A percentile compares a stretch with the other conserved stretches of the same genome.
These are phyloP conservation scores for Danio albolineatus DNA, from an alignment of 2,797 vertebrate genomes.

Conservation along the genomic window DNA sequence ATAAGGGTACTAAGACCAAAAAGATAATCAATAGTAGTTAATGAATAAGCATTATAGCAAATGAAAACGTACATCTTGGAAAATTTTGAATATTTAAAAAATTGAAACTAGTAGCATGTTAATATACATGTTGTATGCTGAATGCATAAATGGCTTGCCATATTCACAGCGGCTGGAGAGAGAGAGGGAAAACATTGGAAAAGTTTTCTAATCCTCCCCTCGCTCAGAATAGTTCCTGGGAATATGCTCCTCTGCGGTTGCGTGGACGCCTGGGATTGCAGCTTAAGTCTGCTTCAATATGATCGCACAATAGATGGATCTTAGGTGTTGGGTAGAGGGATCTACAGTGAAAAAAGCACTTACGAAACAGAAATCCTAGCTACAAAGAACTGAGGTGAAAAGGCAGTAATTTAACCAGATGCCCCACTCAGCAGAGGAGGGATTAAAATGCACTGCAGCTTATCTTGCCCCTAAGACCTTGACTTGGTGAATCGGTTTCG, in stretches of 20 bases:
- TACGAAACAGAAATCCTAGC: constrained; percentile 77
- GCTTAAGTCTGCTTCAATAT: constrained; percentile 78
- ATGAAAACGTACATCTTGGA: too few species aligned
- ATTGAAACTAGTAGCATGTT: too few species aligned
- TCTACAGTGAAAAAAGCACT: constrained; percentile 67
- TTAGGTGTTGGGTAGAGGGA: constrained; percentile 67
- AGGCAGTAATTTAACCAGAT: constrained; percentile 82
- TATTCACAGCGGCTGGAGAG: constrained; percentile 56
- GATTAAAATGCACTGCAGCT: constrained; percentile 82
- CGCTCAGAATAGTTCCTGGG: constrained; percentile 66
- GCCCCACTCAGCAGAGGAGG: constrained; percentile 80
- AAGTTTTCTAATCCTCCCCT: constrained; percentile 70
- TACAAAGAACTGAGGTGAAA: constrained; percentile 78
- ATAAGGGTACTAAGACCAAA: too few species aligned
- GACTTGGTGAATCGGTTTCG: constrained; percentile 79
- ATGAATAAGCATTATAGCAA: too few species aligned
- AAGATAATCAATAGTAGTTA: too few species aligned
- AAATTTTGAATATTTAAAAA: too few species aligned
- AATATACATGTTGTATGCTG: too few species aligned
- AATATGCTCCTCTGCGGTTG: constrained; percentile 72
- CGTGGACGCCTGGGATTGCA: constrained; percentile 70
- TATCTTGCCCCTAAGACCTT: constrained; percentile 78
- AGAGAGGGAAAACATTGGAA: constrained; percentile 57
- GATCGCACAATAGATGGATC: constrained; percentile 75
- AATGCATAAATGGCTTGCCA: too few species aligned